Evolutionary conservation across 2,888 invertebrate species (phyloP), one percentile per base, ranked within the genome.

Genomic region (Torymus texanus): DNA sequence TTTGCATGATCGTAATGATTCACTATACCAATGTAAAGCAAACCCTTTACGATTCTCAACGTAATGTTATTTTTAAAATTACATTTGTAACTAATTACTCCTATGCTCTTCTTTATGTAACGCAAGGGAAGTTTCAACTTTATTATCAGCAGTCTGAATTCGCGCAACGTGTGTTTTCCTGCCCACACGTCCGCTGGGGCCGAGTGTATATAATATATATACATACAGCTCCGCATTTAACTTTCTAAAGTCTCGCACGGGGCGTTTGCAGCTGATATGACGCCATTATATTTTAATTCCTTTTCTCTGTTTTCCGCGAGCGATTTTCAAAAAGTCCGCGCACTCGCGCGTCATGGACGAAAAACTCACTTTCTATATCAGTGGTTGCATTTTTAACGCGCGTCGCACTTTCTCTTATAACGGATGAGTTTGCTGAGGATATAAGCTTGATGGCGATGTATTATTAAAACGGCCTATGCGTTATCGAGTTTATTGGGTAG

Each of bases 291-390:
- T 53, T 74, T 56, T 61, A 41, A 65, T 56, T 65, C 72, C 51
- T 24, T n/a, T 51, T 71, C 14, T 16, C 29, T 71, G 12, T 71
- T 61, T 71, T 70, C 58, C 58, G 58, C 41, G 50, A 29, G 16
- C 51, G 21, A 21, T 61, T 50, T 59, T 51, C 61, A 21, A 59
- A 59, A 51, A 61, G 18, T 1, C 24, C 2, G 50, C 5, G 18
- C 13, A 41, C 10, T 16, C 50, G 13, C 29, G 24, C 13, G 58
- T 74, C 50, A 18, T 41, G 65, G 66, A 18, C 75, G 66, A 66
- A 59, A 75, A 75, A 59, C 67, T 75, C 41, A 58, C 75, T 75
- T 67, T 75, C 66, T 75, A 67, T 11, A 18, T 59, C 5, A 11
- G 50, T 18, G 10, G 50, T 71, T 71, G 50, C 50, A 71, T 53